Evolutionary conservation across 2,113 vertebrate species (phyloP), one percentile per base, ranked within the genome.

Genomic region (Tragelaphus imberbis): DNA sequence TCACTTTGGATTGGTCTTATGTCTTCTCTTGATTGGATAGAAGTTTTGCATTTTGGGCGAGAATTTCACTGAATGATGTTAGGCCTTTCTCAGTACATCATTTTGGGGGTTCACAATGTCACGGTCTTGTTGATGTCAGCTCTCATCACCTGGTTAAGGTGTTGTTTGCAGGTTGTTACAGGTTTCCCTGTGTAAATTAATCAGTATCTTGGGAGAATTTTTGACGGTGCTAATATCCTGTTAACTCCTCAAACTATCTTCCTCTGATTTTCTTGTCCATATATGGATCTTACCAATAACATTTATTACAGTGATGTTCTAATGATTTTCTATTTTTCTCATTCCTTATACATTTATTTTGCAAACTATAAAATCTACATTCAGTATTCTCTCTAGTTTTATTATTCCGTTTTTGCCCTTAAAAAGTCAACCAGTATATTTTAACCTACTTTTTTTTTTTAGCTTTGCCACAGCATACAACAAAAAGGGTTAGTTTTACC

Each of bases 401-500:
- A 55, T 92, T 40, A 4, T 55, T 71, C 53, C 7, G 8, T 33
- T 9, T 84, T 80, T 5, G 21, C 5, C 51, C 84, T 84, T 90
- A 82, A 84, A 95, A 89, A 61, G 33, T 87, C 40, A 86, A 21
- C 19, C 51, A 85, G 40, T 56, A 27, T 51, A 85, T 89, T 90
- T 87, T 94, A 95, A 68, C 68, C 36, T 84, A 28, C 12, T 65
- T 17, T 53, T 87, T 47, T 91, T 79, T 79, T 61, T n/a, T n/a
- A 51, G 12, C 92, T 92, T 92, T 85, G 14, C 36, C 17, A 33
- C 49, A 77, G 65, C 58, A 16, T 68, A 68, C 28, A 77, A 55
- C 75, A 89, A 97, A 90, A 82, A 91, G 49, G 3, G 58, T 95
- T 51, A 6, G 2, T 84, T 94, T 94, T 56, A 77, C 71, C 56